phyloP scores from a whole-genome alignment of 2,797 vertebrate species.

The Microctenopoma stevenorrisi region DNA sequence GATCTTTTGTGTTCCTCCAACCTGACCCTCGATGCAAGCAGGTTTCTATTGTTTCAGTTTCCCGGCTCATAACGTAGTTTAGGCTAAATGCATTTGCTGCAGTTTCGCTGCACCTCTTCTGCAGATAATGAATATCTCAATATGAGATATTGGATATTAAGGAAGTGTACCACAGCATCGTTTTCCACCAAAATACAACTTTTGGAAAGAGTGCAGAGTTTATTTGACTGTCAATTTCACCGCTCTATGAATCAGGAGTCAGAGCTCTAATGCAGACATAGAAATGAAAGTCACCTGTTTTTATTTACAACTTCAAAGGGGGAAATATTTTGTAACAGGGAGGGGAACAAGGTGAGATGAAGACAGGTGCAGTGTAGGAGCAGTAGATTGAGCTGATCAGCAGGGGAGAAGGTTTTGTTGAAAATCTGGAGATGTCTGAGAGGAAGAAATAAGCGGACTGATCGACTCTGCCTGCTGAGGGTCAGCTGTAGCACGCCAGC shows the following conservation, averaged over 20 bases:
- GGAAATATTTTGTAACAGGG: conserved; percentile 2
- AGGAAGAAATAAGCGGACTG: conserved; percentile 10
- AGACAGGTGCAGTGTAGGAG: conserved; percentile 13
- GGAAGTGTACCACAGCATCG: not conserved
- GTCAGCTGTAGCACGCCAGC: conserved; percentile 33
- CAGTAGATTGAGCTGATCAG: conserved; percentile 22
- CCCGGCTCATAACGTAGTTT: conserved; percentile 2
- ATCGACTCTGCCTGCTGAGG: conserved; percentile 25
- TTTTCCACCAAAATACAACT: conserved; percentile 9
- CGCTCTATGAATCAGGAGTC: conserved; percentile 34
- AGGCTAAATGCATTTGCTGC: conserved; percentile 3
- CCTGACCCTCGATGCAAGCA: conserved; percentile 5
- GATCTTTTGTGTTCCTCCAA: not conserved
- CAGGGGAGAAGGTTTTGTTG: conserved; percentile 26
- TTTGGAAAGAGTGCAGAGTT: conserved; percentile 8
- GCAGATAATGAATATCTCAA: conserved; percentile 21
- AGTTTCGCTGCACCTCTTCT: conserved; percentile 14
- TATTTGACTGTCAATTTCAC: conserved; percentile 1
- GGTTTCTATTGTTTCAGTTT: conserved; percentile 7
- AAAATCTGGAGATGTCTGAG: conserved; percentile 13
- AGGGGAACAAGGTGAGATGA: not conserved
- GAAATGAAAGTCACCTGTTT: conserved; percentile 1
- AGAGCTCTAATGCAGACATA: conserved; percentile 13
- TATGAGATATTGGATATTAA: not conserved
- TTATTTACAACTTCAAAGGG: conserved; percentile 16